Conservation (phyloP, 2,113 vertebrate species). For the Sialia sialis region DNA sequence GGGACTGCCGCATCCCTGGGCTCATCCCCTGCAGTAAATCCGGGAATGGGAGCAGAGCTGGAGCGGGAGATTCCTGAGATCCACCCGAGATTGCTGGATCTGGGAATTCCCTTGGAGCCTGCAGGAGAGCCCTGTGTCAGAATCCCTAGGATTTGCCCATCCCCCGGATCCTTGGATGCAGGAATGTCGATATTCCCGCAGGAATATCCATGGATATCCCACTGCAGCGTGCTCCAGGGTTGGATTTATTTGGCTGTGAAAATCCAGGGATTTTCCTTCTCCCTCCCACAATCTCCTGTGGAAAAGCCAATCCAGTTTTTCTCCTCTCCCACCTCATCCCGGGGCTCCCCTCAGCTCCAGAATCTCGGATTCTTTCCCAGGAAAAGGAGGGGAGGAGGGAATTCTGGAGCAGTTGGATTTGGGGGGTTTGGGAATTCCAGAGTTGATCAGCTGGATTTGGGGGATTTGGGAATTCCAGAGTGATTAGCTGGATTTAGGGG, state of each 20-base stretch:
- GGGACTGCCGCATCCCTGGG: not conserved
- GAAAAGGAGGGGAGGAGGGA: not conserved
- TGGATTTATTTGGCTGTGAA: not conserved
- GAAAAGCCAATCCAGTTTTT: not conserved
- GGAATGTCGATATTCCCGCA: too few relatives aligned
- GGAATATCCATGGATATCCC: not conserved
- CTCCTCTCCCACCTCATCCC: not conserved
- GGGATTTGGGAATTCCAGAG: too few relatives aligned
- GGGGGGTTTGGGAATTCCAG: too few relatives aligned
- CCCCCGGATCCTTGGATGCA: fast-evolving
- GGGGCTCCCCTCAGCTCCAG: not conserved
- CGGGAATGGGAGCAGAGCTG: not conserved
- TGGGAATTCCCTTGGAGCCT: not conserved
- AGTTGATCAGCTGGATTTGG: not conserved
- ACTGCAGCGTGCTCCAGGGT: fast-evolving
- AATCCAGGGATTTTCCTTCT: not conserved
- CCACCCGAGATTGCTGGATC: fast-evolving
- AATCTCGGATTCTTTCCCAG: not conserved
- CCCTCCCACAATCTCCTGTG: not conserved
- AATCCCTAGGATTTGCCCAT: too few relatives aligned
- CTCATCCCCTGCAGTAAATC: not conserved
- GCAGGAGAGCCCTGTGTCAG: not conserved
- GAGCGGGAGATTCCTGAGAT: not conserved
- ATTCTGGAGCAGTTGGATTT: not conserved
- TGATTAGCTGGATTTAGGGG: too few relatives aligned